Conservation (phyloP, 2,113 vertebrate species). For the Mesocricetus auratus region DNA sequence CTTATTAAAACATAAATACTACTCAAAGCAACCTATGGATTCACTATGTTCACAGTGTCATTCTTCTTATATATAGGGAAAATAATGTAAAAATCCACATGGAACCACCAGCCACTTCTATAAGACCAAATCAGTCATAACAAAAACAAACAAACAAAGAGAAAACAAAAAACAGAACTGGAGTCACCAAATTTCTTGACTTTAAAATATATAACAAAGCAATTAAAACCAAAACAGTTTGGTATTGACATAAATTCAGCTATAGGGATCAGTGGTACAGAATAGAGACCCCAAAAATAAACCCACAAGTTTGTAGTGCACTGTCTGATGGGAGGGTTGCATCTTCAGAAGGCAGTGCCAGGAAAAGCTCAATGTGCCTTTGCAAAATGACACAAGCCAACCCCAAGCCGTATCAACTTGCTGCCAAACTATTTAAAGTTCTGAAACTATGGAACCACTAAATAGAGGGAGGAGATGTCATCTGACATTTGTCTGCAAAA, state of each 20-base stretch:
- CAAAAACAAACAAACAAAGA: too few species aligned
- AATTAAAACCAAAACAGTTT: background rate
- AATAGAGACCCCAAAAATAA: background rate
- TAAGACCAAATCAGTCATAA: background rate
- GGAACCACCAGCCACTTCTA: background rate
- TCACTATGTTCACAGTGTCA: background rate
- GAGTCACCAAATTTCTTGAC: background rate
- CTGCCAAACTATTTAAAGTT: background rate
- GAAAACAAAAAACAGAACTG: background rate
- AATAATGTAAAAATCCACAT: background rate
- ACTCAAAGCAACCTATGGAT: background rate
- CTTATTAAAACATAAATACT: background rate
- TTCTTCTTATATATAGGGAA: background rate
- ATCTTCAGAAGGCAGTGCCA: background rate
- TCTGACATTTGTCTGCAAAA: background rate
- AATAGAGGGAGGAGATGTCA: background rate
- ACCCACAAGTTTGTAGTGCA: background rate
- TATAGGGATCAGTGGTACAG: background rate
- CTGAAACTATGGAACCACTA: background rate
- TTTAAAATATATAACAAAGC: background rate
- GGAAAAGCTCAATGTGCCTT: background rate
- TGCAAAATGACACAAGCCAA: background rate
- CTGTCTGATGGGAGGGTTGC: background rate
- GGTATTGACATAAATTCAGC: background rate
- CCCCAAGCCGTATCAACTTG: too few species aligned